Evolutionary conservation across 2,113 vertebrate genomes (phyloP), one percentile per base, ranked within the genome.

Genomic region (Eupsittula cactorum): DNA sequence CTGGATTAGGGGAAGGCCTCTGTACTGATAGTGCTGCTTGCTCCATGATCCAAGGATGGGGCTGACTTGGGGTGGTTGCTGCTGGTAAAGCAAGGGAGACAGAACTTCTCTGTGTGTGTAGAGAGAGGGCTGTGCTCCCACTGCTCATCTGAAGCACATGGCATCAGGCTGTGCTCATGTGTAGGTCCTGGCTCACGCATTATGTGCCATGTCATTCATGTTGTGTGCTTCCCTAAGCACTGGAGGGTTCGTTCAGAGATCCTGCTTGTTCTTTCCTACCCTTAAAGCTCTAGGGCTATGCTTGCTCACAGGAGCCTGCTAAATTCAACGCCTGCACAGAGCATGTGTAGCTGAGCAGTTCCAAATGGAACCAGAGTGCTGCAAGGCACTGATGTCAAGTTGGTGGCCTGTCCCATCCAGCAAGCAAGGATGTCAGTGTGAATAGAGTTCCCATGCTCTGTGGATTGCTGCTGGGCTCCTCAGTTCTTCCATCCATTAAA

Each of bases 161-260:
- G 57, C 47, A 3, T 50, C 42, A 7, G 44, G 25, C 52, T 37
- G 42, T 25, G 83, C 77, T 62, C 46, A 7, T n/a, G 41, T 23
- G 28, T 18, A 27, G 57, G 39, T 67, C 41, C 41, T 1, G 1
- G 53, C 53, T 55, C 5, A 4, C 9, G n/a, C 17, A 1, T 18
- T 15, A 7, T 6, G 29, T 53, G 42, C 20, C 18, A 8, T 0
- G 1, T 27, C 39, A 37, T 28, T 27, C 18, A 7, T 53, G 29
- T n/a, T 20, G 20, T 23, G 7, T 5, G 9, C 35, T 37, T 62
- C n/a, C 27, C 23, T 24, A 35, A 46, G 39, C 7, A 0, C 15
- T n/a, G 28, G 42, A 25, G 57, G 23, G 19, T 55, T 53, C 21
- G 16, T 50, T 23, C 39, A 37, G 52, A 39, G 19, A 14, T 39